phyloP scores from a whole-genome alignment of 2,113 vertebrate species.

The Pyxicephalus adspersus region DNA sequence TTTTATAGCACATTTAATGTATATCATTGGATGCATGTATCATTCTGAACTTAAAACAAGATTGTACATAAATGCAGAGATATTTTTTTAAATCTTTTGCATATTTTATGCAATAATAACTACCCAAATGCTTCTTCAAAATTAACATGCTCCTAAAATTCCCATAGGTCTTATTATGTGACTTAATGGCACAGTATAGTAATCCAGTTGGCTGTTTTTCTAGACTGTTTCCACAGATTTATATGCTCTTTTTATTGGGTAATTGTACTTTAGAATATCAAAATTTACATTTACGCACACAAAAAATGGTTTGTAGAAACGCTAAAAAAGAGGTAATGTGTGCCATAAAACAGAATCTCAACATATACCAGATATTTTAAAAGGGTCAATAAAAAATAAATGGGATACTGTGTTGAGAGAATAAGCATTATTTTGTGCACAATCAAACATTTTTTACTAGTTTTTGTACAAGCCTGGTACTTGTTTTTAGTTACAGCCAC shows the following conservation, averaged over 20 bases:
- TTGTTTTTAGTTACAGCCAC: no score
- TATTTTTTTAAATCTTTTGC: not conserved
- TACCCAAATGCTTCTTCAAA: not conserved
- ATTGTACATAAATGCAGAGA: not conserved
- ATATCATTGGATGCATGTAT: not conserved
- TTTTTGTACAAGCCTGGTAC: no score
- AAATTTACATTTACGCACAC: slow-evolving; percentile 18
- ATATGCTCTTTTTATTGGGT: slow-evolving; percentile 1
- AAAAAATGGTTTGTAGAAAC: slow-evolving; percentile 46
- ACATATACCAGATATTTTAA: slow-evolving; percentile 45
- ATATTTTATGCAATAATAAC: not conserved
- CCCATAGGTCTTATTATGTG: slow-evolving; percentile 3
- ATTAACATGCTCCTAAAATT: not conserved
- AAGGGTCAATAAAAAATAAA: slow-evolving; percentile 51
- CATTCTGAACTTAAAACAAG: not conserved
- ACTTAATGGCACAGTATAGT: not conserved
- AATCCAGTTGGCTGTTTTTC: slow-evolving; percentile 6
- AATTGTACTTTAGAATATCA: not conserved
- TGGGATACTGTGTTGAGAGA: slow-evolving; percentile 42
- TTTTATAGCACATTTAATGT: not conserved
- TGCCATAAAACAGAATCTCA: slow-evolving; percentile 41
- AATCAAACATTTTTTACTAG: no score
- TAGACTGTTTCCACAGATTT: not conserved
- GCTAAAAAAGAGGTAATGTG: not conserved
- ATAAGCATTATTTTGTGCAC: not conserved